These are phyloP conservation scores for Melieria picta DNA, from an alignment of 2,888 invertebrate species.

Conservation along the genomic window DNA sequence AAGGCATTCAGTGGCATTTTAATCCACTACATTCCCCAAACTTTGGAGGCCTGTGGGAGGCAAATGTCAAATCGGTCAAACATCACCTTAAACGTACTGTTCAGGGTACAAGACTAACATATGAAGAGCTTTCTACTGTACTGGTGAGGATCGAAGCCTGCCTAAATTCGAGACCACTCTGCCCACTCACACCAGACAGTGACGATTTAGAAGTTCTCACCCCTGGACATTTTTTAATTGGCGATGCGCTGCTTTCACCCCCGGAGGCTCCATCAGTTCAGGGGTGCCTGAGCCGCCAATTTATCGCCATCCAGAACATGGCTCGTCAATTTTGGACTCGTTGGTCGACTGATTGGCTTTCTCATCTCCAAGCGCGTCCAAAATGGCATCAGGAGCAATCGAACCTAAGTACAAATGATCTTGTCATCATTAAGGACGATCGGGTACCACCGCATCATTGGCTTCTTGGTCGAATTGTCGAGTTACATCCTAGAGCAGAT, in stretches of 20 bases:
- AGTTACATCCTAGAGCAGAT: slow-evolving; percentile 39
- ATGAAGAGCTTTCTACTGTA: slow-evolving; percentile 26
- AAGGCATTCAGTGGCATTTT: slow-evolving; percentile 32
- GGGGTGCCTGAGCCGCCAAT: slow-evolving; percentile 16
- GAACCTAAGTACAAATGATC: slow-evolving; percentile 31
- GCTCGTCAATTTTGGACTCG: slow-evolving; percentile 36
- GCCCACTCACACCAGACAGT: slow-evolving; percentile 26
- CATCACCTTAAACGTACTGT: slow-evolving; percentile 27
- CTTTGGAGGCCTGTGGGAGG: slow-evolving; percentile 32
- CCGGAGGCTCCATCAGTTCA: slow-evolving; percentile 12
- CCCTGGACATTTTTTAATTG: slow-evolving; percentile 36
- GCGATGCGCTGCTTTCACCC: slow-evolving; percentile 32
- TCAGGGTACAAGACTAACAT: slow-evolving; percentile 21
- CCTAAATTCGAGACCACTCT: slow-evolving; percentile 34
- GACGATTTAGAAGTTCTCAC: slow-evolving; percentile 35
- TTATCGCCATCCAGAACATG: slow-evolving; percentile 22
- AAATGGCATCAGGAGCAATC: slow-evolving; percentile 33
- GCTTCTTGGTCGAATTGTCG: slow-evolving; percentile 33
- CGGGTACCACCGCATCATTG: slow-evolving; percentile 34
- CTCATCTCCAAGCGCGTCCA: slow-evolving; percentile 39
- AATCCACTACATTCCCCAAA: slow-evolving; percentile 29
- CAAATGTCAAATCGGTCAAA: slow-evolving; percentile 16
- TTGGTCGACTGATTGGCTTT: slow-evolving; percentile 40
- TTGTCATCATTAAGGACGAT: slow-evolving; percentile 37
- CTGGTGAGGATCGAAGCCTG: slow-evolving; percentile 31